phyloP scores from a whole-genome alignment of 1,140 invertebrate species.

The Bombus consobrinus region DNA sequence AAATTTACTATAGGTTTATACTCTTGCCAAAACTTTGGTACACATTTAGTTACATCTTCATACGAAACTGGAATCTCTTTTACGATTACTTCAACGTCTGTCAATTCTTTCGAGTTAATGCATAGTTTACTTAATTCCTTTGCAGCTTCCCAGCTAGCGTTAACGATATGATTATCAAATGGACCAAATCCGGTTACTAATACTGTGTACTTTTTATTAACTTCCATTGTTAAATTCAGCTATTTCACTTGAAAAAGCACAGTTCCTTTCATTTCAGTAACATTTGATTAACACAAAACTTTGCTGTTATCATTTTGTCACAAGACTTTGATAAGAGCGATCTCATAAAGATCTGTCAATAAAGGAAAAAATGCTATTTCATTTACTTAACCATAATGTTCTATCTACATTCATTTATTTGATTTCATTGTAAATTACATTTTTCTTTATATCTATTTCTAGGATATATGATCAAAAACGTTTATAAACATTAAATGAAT shows the following conservation, averaged over 20 bases:
- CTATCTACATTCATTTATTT: no score
- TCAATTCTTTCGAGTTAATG: slow-evolving; percentile 72
- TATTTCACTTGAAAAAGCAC: not conserved
- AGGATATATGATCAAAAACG: not conserved
- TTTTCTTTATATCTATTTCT: not conserved
- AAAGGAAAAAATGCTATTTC: no score
- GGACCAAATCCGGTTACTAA: slow-evolving; percentile 90
- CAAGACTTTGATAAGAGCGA: not conserved
- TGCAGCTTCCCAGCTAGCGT: slow-evolving; percentile 91
- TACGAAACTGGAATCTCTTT: slow-evolving; percentile 88
- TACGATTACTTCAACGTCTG: slow-evolving; percentile 84
- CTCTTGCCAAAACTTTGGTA: slow-evolving; percentile 86
- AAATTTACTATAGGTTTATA: slow-evolving; percentile 85
- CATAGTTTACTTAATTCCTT: slow-evolving; percentile 82
- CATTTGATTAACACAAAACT: not conserved
- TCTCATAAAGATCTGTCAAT: not conserved
- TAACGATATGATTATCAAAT: slow-evolving; percentile 86
- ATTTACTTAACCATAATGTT: no score
- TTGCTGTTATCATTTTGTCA: not conserved
- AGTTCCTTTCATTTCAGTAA: not conserved
- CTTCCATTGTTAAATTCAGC: slow-evolving; percentile 10
- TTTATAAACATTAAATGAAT: not conserved
- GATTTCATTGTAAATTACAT: no score
- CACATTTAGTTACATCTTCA: slow-evolving; percentile 83
- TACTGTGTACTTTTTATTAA: slow-evolving; percentile 51